Conservation (phyloP, 2,888 invertebrate species). For the Troilus luridus region DNA sequence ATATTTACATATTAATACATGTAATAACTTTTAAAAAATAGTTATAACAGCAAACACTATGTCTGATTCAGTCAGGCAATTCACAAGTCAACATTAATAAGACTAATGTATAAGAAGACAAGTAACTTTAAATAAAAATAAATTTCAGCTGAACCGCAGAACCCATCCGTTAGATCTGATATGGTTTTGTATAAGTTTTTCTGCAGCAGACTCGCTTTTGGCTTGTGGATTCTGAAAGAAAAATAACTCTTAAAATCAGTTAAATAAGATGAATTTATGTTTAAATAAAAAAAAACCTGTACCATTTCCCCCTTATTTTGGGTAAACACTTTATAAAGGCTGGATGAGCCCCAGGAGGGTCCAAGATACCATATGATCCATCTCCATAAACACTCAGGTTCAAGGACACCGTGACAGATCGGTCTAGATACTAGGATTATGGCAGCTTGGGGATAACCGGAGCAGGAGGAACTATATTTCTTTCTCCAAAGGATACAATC, state of each 20-base stretch:
- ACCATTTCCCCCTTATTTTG: too few relatives aligned
- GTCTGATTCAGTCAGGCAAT: slow-evolving; percentile 30
- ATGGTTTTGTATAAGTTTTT: slow-evolving; percentile 64
- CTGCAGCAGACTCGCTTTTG: slow-evolving; percentile 60
- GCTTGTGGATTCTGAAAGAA: slow-evolving; percentile 63
- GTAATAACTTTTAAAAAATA: not conserved
- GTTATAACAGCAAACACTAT: not conserved
- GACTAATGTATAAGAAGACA: slow-evolving; percentile 22
- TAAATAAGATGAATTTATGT: not conserved
- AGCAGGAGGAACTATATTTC: too few relatives aligned
- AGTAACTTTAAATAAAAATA: slow-evolving; percentile 20
- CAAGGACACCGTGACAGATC: too few relatives aligned
- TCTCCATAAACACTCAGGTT: too few relatives aligned
- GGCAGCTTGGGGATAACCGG: too few relatives aligned
- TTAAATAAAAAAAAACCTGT: too few relatives aligned
- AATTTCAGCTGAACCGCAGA: slow-evolving; percentile 30
- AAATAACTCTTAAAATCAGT: not conserved
- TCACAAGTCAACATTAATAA: slow-evolving; percentile 13
- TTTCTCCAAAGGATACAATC: too few relatives aligned
- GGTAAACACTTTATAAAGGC: too few relatives aligned
- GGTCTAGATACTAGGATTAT: too few relatives aligned
- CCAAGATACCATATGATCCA: too few relatives aligned
- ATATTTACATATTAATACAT: slow-evolving; percentile 23
- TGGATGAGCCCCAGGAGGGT: too few relatives aligned
- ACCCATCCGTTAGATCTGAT: slow-evolving; percentile 63